Percentiles rank a stretch among this genome's conserved stretches.
Evolutionary conservation across 35 echinoderm and acorn worm genomes (phyloP).

Genomic region (Stichopus chloronotus): DNA sequence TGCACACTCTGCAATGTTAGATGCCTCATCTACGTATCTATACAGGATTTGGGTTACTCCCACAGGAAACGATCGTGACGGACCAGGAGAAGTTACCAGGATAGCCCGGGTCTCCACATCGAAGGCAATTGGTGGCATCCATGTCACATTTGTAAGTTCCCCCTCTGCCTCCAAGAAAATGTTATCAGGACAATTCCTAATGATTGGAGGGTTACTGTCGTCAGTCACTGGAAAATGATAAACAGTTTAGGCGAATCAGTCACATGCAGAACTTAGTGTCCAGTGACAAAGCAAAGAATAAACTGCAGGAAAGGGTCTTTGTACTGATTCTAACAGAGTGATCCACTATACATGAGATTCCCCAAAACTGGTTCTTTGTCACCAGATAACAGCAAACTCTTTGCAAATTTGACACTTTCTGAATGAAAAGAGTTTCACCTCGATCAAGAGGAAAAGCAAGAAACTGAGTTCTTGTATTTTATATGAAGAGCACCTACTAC

Average conservation of each 20-base stretch:
- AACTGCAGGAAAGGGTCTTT: too few relatives aligned
- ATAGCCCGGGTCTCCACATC: background rate
- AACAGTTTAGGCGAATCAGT: background rate
- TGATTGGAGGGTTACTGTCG: background rate
- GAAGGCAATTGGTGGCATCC: background rate
- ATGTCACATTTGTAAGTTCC: background rate
- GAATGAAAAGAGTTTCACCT: too few relatives aligned
- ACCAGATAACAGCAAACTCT: too few relatives aligned
- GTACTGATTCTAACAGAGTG: too few relatives aligned
- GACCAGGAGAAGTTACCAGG: background rate
- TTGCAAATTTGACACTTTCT: too few relatives aligned
- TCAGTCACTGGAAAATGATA: background rate
- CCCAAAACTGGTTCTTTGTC: too few relatives aligned
- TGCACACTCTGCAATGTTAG: background rate
- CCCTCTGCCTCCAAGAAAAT: background rate
- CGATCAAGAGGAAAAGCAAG: too few relatives aligned
- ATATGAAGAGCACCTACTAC: too few relatives aligned
- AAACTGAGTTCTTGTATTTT: too few relatives aligned
- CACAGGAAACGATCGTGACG: background rate
- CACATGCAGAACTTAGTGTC: background rate
- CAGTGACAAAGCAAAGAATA: background rate
- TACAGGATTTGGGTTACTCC: background rate
- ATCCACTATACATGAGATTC: too few relatives aligned
- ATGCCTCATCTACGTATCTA: slow-evolving; percentile 13
- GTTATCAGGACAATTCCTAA: background rate